phyloP scores from a whole-genome alignment of 2,888 invertebrate species.

The Hybos culiciformis region DNA sequence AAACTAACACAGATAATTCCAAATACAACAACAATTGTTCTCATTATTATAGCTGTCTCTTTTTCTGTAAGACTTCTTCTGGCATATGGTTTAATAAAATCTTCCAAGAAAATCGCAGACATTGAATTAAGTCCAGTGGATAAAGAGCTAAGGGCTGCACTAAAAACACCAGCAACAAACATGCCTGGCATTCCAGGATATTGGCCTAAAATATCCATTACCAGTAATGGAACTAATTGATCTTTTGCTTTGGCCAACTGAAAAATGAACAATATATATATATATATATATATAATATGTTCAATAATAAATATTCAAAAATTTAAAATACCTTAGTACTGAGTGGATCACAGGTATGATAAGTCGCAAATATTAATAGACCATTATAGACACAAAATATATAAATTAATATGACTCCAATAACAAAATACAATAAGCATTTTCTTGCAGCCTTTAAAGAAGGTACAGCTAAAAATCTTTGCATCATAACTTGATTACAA shows the following conservation, averaged over 20 bases:
- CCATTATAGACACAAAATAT: constrained; percentile 58
- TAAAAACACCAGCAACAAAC: constrained; percentile 81
- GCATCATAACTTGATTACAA: constrained; percentile 75
- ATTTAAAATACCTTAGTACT: constrained; percentile 50
- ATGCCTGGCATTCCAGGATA: constrained; percentile 73
- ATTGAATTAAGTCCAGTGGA: constrained; percentile 70
- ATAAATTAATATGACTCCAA: constrained; percentile 46
- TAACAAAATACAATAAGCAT: constrained; percentile 47
- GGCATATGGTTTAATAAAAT: constrained; percentile 56
- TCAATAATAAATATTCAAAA: background rate
- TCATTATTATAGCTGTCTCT: constrained; percentile 45
- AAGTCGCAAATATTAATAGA: constrained; percentile 57
- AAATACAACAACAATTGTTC: constrained; percentile 50
- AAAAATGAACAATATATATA: background rate
- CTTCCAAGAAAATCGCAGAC: constrained; percentile 67
- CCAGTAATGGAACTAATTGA: constrained; percentile 66
- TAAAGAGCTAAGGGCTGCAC: constrained; percentile 73
- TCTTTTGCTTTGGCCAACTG: constrained; percentile 44
- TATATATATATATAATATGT: background rate
- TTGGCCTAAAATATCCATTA: constrained; percentile 68
- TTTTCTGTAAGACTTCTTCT: constrained; percentile 40
- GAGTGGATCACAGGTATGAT: constrained; percentile 63
- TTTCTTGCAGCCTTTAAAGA: constrained; percentile 52
- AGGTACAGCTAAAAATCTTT: constrained; percentile 65
- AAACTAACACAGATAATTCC: constrained; percentile 51